phyloP scores from a whole-genome alignment of 2,888 invertebrate genomes.

The Oscheius sp. region DNA sequence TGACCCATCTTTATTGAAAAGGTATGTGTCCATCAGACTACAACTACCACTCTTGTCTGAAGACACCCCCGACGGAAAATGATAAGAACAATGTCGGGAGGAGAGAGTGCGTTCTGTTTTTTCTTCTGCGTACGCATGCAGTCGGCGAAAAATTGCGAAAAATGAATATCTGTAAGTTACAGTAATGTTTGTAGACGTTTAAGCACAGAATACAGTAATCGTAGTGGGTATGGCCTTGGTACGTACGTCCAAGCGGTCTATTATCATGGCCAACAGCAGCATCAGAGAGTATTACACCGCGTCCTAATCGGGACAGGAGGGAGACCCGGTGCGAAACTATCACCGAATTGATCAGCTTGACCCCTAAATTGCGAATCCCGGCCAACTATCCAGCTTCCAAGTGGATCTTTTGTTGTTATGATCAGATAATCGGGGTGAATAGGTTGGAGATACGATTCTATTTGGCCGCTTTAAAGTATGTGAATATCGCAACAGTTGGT shows the following conservation, averaged over 20 bases:
- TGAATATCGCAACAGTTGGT: too few species aligned
- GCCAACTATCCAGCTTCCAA: neutral
- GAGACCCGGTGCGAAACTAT: conserved; percentile 28
- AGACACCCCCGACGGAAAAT: too few species aligned
- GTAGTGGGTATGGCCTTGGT: conserved; percentile 24
- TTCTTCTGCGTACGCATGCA: too few species aligned
- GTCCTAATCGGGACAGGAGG: conserved; percentile 7
- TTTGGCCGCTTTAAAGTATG: too few species aligned
- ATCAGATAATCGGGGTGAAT: too few species aligned
- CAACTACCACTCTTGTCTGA: too few species aligned
- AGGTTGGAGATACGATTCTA: too few species aligned
- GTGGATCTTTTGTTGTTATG: too few species aligned
- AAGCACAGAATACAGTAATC: conserved; percentile 30
- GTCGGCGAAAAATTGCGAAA: too few species aligned
- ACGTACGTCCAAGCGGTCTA: conserved; percentile 34
- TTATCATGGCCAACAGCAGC: conserved; percentile 35
- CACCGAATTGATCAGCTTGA: conserved; percentile 36
- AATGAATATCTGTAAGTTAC: neutral
- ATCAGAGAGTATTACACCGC: conserved; percentile 29
- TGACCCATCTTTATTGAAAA: neutral
- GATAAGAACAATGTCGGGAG: too few species aligned
- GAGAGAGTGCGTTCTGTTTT: too few species aligned
- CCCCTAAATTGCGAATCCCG: conserved; percentile 32
- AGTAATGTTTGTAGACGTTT: conserved; percentile 30
- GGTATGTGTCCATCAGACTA: too few species aligned